phyloP scores from a whole-genome alignment of 2,797 vertebrate species.

The Rhincodon typus region DNA sequence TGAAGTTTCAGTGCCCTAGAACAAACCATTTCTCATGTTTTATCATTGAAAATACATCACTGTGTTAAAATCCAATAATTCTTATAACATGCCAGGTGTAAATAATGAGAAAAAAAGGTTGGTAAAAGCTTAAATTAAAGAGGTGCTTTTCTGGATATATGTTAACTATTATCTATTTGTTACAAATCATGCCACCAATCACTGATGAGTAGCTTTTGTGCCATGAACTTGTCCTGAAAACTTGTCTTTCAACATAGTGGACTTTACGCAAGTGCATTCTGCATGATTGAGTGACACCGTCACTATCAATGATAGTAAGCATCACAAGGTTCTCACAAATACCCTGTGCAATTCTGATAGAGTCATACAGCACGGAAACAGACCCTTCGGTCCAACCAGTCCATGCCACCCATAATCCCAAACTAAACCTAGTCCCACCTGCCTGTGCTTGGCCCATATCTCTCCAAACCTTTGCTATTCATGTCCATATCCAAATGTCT shows the following conservation, averaged over 20 bases:
- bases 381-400: too few species aligned
- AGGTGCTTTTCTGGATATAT: neutral
- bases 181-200: neutral
- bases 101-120: neutral
- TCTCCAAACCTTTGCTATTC: too few species aligned
- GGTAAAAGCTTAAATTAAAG: neutral
- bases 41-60: neutral
- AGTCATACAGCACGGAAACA: too few species aligned
- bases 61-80: neutral
- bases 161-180: neutral
- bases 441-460: too few species aligned
- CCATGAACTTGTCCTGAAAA: slow-evolving; percentile 1
- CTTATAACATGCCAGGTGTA: neutral
- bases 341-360: neutral
- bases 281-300: neutral
- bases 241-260: neutral
- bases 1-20: neutral
- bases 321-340: neutral
- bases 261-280: neutral
- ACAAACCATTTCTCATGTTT: neutral
- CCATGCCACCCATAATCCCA: too few species aligned
- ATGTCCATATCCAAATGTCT: too few species aligned
- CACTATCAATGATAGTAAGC: neutral
- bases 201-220: neutral
- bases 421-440: too few species aligned